These are phyloP conservation scores for Leptinotarsa peninsularis DNA, from an alignment of 2,888 invertebrate species.

Conservation along the genomic window DNA sequence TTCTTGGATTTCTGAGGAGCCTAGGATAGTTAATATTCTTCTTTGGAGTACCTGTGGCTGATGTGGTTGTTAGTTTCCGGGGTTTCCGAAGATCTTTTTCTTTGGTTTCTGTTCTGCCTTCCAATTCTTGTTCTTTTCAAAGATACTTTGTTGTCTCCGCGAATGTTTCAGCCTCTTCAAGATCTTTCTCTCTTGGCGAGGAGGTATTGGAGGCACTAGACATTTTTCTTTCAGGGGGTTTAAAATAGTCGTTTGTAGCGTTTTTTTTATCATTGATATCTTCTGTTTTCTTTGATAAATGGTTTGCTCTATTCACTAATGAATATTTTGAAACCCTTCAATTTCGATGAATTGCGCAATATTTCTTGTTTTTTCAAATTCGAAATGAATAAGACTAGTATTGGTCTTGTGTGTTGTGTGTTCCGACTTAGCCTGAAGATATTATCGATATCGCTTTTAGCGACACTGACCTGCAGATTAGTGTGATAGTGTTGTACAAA, in stretches of 20 bases:
- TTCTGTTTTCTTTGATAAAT: not conserved
- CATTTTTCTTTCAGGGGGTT: not conserved
- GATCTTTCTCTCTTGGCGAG: not conserved
- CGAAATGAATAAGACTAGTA: not conserved
- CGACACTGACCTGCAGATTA: not conserved
- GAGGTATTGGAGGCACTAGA: no score
- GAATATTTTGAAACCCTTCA: not conserved
- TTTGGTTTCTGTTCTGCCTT: not conserved
- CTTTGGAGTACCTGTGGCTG: not conserved
- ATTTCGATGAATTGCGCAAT: not conserved
- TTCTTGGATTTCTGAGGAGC: not conserved
- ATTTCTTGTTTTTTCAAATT: not conserved
- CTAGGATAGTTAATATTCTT: not conserved
- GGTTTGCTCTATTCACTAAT: not conserved
- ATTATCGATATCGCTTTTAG: not conserved
- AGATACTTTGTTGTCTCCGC: not conserved
- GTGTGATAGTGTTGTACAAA: not conserved
- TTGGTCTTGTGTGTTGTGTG: not conserved
- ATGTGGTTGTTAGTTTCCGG: not conserved
- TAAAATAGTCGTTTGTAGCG: not conserved
- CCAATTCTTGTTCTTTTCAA: not conserved
- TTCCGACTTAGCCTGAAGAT: not conserved
- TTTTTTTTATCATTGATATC: not conserved
- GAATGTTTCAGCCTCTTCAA: not conserved
- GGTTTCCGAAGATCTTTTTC: not conserved